Evolutionary conservation across 2,888 invertebrate genomes (phyloP), one percentile per base, ranked within the genome.

Genomic region (Plebejus anna): DNA sequence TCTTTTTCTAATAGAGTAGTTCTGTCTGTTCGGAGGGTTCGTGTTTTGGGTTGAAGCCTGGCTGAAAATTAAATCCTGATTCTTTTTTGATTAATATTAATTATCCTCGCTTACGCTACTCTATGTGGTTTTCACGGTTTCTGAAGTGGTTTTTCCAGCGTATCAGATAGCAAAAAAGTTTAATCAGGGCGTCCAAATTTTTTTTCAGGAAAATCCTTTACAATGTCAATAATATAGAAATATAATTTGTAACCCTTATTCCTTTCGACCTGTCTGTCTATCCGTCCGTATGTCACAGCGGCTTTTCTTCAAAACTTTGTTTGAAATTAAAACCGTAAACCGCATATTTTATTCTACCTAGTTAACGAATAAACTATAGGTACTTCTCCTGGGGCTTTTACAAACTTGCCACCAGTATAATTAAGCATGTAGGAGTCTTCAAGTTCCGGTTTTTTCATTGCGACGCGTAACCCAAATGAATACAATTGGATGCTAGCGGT

Each of bases 401-500:
- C 55, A 55, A 55, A 55, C 55, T 55, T 55, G 55, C 55, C 0
- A 59, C 22, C 22, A 7, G n/a, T 22, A 59, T n/a, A 59, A 59
- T 22, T 4, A 22, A 28, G 28, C 28, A 9, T 61, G 28, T 61
- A 61, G 61, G 61, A 61, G 61, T 59, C 59, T 22, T 59, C 59
- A 22, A 59, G 59, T 28, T 28, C 28, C 61, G 61, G 61, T 61
- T 70, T 70, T 70, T 16, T 70, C 70, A 70, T 70, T 28, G 9
- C 9, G 28, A 3, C 11, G 61, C 61, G 28, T 28, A 47, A 51
- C 42, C 22, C 38, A 51, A 72, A 72, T 7, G n/a, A 51, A 55
- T 55, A 55, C 73, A 73, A 73, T 73, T 73, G 73, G 51, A 73
- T 51, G 55, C 78, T 81, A 82, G 81, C 80, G 77, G 82, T 82